Evolutionary conservation across 2,797 vertebrate species (phyloP).

Genomic region (Typhlichthys subterraneus): DNA sequence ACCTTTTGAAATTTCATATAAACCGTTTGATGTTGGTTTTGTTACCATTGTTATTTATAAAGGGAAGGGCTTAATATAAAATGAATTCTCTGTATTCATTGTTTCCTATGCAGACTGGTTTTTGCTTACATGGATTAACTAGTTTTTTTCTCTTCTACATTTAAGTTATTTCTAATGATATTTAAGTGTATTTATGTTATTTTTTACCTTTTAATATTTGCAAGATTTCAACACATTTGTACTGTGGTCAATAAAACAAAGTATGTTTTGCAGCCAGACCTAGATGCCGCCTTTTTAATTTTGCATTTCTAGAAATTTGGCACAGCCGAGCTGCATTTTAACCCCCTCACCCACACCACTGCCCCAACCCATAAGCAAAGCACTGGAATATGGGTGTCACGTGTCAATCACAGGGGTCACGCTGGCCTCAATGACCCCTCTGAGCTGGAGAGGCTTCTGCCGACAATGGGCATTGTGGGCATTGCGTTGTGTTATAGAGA

Average conservation of each 20-base stretch:
- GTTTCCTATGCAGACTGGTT: slow-evolving; percentile 64
- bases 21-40: slow-evolving; percentile 62
- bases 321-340: slow-evolving; percentile 37
- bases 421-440: slow-evolving; percentile 64
- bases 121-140: slow-evolving; percentile 61
- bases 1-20: slow-evolving; percentile 64
- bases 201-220: slow-evolving; percentile 57
- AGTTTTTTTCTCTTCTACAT: slow-evolving; percentile 71
- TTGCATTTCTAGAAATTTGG: slow-evolving; percentile 59
- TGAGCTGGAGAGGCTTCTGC: slow-evolving; percentile 65
- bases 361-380: slow-evolving; percentile 15
- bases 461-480: too few relatives aligned
- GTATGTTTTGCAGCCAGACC: slow-evolving; percentile 57
- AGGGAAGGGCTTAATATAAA: slow-evolving; percentile 74
- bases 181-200: slow-evolving; percentile 84
- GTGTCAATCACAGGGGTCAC: slow-evolving; percentile 68
- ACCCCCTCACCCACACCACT: slow-evolving; percentile 12
- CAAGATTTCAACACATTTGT: slow-evolving; percentile 59
- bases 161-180: slow-evolving; percentile 83
- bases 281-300: slow-evolving; percentile 24
- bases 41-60: slow-evolving; percentile 66
- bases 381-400: slow-evolving; percentile 59
- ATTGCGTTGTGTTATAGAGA: too few relatives aligned
- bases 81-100: slow-evolving; percentile 66
- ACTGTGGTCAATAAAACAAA: slow-evolving; percentile 74